Conservation (phyloP, 2,888 invertebrate genomes). For the Onchidella celtica region DNA sequence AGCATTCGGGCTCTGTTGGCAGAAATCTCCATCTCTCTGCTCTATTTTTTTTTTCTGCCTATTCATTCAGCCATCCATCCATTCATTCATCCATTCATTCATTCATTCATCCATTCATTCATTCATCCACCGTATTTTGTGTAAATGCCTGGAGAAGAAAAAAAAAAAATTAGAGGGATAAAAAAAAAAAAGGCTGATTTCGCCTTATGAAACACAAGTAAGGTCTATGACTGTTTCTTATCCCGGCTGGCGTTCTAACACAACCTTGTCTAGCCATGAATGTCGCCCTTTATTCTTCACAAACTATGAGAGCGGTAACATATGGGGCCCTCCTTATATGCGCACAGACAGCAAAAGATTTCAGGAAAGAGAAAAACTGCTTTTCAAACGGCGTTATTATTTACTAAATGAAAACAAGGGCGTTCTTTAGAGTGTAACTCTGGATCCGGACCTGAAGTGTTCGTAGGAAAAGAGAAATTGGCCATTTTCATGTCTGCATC, state of each 20-base stretch:
- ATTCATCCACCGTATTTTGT: background rate
- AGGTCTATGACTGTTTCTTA: background rate
- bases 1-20: background rate
- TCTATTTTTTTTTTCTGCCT: constrained; percentile 1
- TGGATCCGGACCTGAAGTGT: background rate
- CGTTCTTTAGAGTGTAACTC: background rate
- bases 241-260: background rate
- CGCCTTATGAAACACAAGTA: background rate
- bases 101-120: background rate
- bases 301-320: constrained; percentile 20
- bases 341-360: background rate
- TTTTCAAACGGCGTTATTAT: background rate
- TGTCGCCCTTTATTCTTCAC: background rate
- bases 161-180: background rate
- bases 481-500: background rate
- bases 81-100: no score
- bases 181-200: constrained; percentile 6
- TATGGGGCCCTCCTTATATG: constrained; percentile 11
- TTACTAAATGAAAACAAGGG: constrained; percentile 3
- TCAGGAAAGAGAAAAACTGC: background rate
- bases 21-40: background rate
- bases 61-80: no score
- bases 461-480: constrained; percentile 6
- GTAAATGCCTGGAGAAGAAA: background rate
- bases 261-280: background rate